phyloP scores from a whole-genome alignment of 2,797 vertebrate species.

The Ctenopoma multispine region DNA sequence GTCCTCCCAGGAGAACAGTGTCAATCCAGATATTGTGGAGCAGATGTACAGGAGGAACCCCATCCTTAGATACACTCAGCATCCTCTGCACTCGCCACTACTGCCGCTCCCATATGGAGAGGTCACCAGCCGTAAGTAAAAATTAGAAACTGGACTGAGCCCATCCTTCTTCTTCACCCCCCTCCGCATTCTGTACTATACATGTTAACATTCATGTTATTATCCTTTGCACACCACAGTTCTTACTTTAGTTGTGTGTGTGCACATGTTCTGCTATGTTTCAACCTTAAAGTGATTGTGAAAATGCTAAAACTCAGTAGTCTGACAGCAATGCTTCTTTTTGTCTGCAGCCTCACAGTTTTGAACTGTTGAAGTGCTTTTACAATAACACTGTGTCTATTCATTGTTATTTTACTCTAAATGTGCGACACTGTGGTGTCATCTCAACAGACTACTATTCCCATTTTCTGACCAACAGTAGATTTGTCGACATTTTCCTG shows the following conservation, averaged over 20 bases:
- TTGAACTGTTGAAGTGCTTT: too few relatives aligned
- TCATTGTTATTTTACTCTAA: too few relatives aligned
- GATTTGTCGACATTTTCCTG: neutral
- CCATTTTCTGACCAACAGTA: too few relatives aligned
- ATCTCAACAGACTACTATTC: too few relatives aligned
- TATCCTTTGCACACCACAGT: neutral
- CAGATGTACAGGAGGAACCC: conserved; percentile 94
- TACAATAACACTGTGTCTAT: too few relatives aligned
- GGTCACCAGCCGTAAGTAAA: conserved; percentile 83
- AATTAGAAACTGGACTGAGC: neutral
- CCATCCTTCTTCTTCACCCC: neutral
- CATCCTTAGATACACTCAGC: conserved; percentile 94
- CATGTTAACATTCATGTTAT: neutral
- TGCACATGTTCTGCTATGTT: neutral
- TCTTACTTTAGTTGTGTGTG: neutral
- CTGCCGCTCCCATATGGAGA: conserved; percentile 93
- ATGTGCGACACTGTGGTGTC: too few relatives aligned
- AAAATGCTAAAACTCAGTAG: neutral
- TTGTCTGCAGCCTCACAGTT: too few relatives aligned
- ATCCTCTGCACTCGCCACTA: conserved; percentile 92
- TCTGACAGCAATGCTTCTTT: neutral
- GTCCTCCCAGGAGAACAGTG: conserved; percentile 88
- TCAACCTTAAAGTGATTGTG: neutral
- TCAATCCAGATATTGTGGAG: conserved; percentile 91
- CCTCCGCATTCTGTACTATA: neutral